phyloP scores from a whole-genome alignment of 23 tunicate genomes.

The Botrylloides violaceus region DNA sequence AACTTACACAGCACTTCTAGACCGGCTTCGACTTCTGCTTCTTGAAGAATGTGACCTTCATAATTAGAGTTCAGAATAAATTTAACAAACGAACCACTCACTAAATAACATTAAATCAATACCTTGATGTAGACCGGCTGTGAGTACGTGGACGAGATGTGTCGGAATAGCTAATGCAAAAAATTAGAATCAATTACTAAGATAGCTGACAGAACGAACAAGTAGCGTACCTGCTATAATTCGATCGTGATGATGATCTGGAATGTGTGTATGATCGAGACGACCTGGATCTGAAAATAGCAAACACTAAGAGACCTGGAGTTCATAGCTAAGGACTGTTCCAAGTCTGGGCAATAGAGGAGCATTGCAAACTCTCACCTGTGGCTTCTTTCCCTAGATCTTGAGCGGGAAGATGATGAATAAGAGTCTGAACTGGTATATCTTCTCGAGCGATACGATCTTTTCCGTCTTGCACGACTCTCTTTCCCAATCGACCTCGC shows the following conservation, averaged over 20 bases:
- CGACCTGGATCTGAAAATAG: not conserved
- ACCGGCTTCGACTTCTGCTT: not conserved
- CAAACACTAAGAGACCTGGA: too few species aligned
- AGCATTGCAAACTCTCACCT: too few species aligned
- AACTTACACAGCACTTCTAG: not conserved
- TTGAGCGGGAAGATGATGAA: slow-evolving; percentile 6
- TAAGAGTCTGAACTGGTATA: slow-evolving; percentile 1
- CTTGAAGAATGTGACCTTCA: too few species aligned
- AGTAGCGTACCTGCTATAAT: not conserved
- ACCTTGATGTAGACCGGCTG: not conserved
- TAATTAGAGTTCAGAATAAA: slow-evolving; percentile 3
- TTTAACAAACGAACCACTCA: not conserved
- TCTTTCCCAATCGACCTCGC: not conserved
- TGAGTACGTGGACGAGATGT: not conserved
- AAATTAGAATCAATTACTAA: not conserved
- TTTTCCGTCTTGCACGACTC: not conserved
- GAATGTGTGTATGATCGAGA: slow-evolving; percentile 3
- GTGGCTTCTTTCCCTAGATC: not conserved
- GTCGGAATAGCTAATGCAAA: not conserved
- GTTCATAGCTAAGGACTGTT: too few species aligned
- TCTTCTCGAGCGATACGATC: slow-evolving; percentile 5
- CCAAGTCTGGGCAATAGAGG: too few species aligned
- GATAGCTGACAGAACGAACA: not conserved
- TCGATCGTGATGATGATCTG: slow-evolving; percentile 16
- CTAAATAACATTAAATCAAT: not conserved